These are phyloP conservation scores for Dynastes maya DNA, from an alignment of 2,888 invertebrate species.

Conservation along the genomic window DNA sequence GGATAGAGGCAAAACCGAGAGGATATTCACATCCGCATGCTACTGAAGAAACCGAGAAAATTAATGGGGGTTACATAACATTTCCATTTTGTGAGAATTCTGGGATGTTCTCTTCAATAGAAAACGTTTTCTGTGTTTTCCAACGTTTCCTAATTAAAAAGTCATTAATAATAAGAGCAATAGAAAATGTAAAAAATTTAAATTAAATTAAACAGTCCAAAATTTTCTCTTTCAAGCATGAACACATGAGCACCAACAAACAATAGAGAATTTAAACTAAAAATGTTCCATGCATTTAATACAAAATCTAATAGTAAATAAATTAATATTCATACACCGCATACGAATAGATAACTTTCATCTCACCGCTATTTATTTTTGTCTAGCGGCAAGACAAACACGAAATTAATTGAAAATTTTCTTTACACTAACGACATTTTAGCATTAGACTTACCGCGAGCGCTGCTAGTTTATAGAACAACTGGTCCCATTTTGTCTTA, in stretches of 20 bases:
- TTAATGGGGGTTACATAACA: too few relatives aligned
- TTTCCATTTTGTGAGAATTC: too few relatives aligned
- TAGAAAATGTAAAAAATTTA: too few relatives aligned
- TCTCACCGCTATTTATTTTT: not conserved
- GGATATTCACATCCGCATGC: too few relatives aligned
- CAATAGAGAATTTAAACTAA: not conserved
- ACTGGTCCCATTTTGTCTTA: slow-evolving; percentile 1
- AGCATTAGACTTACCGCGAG: not conserved
- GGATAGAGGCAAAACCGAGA: too few relatives aligned
- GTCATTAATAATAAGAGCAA: too few relatives aligned
- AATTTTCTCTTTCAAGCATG: too few relatives aligned
- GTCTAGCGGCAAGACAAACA: slow-evolving; percentile 9
- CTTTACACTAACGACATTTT: slow-evolving; percentile 13
- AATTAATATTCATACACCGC: not conserved
- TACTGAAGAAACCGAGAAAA: too few relatives aligned
- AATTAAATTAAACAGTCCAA: too few relatives aligned
- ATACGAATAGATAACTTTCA: not conserved
- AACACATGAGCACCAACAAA: not conserved
- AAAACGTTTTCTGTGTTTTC: too few relatives aligned
- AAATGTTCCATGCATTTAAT: slow-evolving; percentile 1
- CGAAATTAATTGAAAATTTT: slow-evolving; percentile 28
- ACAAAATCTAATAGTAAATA: slow-evolving; percentile 8
- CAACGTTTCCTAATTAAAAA: too few relatives aligned
- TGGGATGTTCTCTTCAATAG: too few relatives aligned
- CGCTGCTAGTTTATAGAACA: not conserved